Conservation (phyloP, 2,888 invertebrate species). For the Palloptera scutellata region DNA sequence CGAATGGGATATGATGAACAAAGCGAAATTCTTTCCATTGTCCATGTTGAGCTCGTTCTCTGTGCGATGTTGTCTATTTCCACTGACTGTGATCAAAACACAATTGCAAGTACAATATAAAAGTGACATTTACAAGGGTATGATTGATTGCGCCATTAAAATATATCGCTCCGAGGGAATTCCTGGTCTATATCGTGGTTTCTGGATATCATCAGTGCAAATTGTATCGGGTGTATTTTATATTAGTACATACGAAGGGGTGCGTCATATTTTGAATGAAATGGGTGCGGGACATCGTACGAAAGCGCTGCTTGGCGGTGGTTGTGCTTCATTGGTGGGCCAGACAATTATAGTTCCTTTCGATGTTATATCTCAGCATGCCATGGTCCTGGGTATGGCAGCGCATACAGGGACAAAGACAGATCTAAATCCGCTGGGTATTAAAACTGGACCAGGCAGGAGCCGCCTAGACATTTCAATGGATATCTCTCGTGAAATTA, state of each 20-base stretch:
- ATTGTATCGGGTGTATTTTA: slow-evolving; percentile 88
- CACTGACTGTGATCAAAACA: slow-evolving; percentile 92
- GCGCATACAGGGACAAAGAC: slow-evolving; percentile 61
- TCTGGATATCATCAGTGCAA: slow-evolving; percentile 93
- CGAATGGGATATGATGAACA: slow-evolving; percentile 99
- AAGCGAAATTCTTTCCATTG: slow-evolving; percentile 89
- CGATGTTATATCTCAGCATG: slow-evolving; percentile 95
- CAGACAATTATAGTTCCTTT: slow-evolving; percentile 97
- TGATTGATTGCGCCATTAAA: slow-evolving; percentile 88
- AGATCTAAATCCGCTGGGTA: slow-evolving; percentile 78
- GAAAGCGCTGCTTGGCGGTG: slow-evolving; percentile 87
- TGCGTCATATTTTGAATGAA: slow-evolving; percentile 78
- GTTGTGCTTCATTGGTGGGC: slow-evolving; percentile 88
- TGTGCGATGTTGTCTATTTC: slow-evolving; percentile 81
- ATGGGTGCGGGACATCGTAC: slow-evolving; percentile 57
- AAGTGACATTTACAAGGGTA: slow-evolving; percentile 83
- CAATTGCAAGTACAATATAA: slow-evolving; percentile 85
- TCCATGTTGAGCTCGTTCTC: slow-evolving; percentile 79
- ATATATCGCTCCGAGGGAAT: slow-evolving; percentile 86
- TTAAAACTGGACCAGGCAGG: slow-evolving; percentile 70
- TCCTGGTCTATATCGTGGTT: slow-evolving; percentile 89
- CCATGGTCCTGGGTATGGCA: slow-evolving; percentile 87
- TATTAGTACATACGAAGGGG: slow-evolving; percentile 92
- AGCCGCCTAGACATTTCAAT: slow-evolving; percentile 74
- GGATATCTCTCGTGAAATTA: slow-evolving; percentile 80